Base-by-base conservation (phyloP, 1,140 invertebrate species). In the Phocides pigmalion region DNA sequence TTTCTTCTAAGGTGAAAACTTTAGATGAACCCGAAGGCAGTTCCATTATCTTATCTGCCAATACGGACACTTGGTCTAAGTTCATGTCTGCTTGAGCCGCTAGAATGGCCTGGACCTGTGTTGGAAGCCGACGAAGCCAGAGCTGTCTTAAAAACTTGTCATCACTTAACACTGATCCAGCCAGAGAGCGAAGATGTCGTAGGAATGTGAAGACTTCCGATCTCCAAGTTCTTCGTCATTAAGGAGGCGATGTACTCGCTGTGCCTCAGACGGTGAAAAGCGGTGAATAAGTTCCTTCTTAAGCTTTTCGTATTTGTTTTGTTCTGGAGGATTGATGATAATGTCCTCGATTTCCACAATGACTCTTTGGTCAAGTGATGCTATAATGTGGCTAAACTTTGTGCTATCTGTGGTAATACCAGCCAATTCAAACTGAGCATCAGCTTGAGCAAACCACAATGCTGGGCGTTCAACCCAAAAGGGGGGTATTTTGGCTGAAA, bases 171-270 rank as follows among this genome's bases (percentile, higher is more conserved):
- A n/a, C 9, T 8, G 39, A 53, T 0, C 68, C 70, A 9, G 74
- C 75, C 1, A 81, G 44, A 0, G 67, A 58, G 28, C 51, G 28
- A 15, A 84, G 62, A 32, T 79, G 71, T 2, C 80, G 63, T 2
- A 81, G 61, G 42, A 84, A 78, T 15, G 72, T 12, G 75, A 79
- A 4, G 82, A 79, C 46, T 62, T 78, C 0, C 72, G 37, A 59
- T 80, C 76, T 0, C 78, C 78, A 9, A 81, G 9, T 4, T 76
- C 69, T 22, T 81, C 68, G 8, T 66, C 46, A 14, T 68, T 71
- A 0, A 79, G 51, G 0, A 82, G 67, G 19, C 66, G 68, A 2
- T 62, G n/a, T 4, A 74, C 22, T 22, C 71, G 71, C 22, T 74
- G 58, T 17, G 76, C 61, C 15, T 51, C 16, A 3, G 59, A 59